These are phyloP conservation scores for Cydia strobilella DNA, from an alignment of 1,140 invertebrate species.

Conservation along the genomic window DNA sequence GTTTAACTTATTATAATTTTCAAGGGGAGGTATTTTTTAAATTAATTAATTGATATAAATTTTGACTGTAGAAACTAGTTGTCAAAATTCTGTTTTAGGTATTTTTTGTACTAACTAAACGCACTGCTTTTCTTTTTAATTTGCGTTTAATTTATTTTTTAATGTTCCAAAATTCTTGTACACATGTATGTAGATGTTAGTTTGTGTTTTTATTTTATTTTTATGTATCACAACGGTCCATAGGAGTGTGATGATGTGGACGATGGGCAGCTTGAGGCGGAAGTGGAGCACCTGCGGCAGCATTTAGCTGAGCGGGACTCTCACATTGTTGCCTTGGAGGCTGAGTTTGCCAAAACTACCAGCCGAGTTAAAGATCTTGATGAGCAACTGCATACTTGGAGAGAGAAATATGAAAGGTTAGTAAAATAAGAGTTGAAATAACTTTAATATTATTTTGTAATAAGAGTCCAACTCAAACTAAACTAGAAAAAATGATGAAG, in stretches of 20 bases:
- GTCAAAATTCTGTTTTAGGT: slow-evolving; percentile 23
- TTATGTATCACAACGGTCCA: slow-evolving; percentile 44
- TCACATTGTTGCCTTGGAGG: slow-evolving; percentile 92
- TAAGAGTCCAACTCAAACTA: too few relatives aligned
- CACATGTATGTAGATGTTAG: neutral
- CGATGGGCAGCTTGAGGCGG: slow-evolving; percentile 89
- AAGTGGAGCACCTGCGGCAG: slow-evolving; percentile 93
- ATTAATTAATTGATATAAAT: slow-evolving; percentile 4
- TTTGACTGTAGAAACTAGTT: slow-evolving; percentile 25
- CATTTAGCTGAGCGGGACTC: slow-evolving; percentile 89
- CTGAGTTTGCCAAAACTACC: slow-evolving; percentile 90
- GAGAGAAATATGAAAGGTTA: slow-evolving; percentile 93
- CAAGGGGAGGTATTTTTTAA: slow-evolving; percentile 22
- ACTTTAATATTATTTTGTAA: too few relatives aligned
- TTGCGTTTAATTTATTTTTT: slow-evolving; percentile 57
- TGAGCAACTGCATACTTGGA: slow-evolving; percentile 92
- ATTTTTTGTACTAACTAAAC: slow-evolving; percentile 33
- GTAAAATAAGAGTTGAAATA: neutral
- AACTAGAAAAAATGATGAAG: too few relatives aligned
- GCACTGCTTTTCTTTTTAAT: slow-evolving; percentile 61
- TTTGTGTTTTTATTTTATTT: slow-evolving; percentile 11
- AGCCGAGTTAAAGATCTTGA: slow-evolving; percentile 89
- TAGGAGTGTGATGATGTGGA: slow-evolving; percentile 72
- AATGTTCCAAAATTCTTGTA: slow-evolving; percentile 46
- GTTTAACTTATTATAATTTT: neutral